Evolutionary conservation across 2,113 vertebrate species (phyloP).

Genomic region (Cepphus grylle): DNA sequence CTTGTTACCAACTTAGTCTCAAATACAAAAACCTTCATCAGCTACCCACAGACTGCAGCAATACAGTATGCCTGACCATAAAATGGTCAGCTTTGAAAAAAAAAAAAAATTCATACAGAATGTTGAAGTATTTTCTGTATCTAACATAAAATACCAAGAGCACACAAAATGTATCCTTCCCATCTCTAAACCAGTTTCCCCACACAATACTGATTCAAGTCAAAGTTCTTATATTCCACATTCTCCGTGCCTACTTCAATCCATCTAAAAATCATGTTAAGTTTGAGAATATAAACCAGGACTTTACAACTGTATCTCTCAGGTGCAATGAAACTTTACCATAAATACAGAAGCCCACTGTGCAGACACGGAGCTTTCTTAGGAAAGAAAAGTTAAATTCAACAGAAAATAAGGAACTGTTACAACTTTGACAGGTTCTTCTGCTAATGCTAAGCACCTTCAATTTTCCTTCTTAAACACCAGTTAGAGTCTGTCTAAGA

Average conservation of each 20-base stretch:
- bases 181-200: neutral
- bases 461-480: neutral
- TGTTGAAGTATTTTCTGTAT: neutral
- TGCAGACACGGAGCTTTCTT: neutral
- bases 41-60: neutral
- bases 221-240: neutral
- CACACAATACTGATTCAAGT: rapidly evolving
- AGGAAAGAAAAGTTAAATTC: neutral
- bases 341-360: neutral
- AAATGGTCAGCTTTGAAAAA: neutral
- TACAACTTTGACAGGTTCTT: neutral
- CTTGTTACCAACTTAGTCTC: neutral
- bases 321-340: neutral
- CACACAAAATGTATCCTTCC: neutral
- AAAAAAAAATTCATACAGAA: neutral
- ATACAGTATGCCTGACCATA: neutral
- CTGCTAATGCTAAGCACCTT: neutral
- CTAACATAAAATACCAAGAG: neutral
- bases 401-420: neutral
- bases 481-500: neutral
- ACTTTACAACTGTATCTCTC: neutral
- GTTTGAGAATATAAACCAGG: neutral
- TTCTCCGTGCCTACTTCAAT: neutral
- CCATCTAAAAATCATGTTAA: neutral
- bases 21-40: neutral